phyloP scores from a whole-genome alignment of 2,797 vertebrate species.

The Dendrocincla tyrannina region DNA sequence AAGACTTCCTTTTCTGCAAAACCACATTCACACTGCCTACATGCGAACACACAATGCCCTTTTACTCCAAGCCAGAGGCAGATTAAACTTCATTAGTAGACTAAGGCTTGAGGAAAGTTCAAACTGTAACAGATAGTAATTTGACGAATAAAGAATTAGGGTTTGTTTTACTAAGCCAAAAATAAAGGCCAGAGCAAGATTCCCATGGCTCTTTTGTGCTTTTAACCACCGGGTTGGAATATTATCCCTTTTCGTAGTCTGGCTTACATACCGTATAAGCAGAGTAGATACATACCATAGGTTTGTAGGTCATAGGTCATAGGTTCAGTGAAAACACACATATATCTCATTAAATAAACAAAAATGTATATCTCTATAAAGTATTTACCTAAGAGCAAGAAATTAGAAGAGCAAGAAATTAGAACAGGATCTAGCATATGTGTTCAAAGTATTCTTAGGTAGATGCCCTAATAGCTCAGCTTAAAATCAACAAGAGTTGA shows the following conservation, averaged over 20 bases:
- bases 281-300: not conserved
- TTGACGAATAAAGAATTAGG: conserved; percentile 42
- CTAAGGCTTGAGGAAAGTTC: conserved; percentile 28
- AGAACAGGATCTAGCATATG: not conserved
- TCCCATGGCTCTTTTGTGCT: not conserved
- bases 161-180: conserved; percentile 37
- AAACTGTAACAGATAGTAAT: conserved; percentile 61
- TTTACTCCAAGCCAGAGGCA: conserved; percentile 56
- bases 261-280: not conserved
- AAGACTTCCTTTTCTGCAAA: conserved; percentile 58
- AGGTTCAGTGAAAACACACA: not conserved
- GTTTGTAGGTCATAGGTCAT: no score
- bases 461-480: not conserved
- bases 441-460: not conserved
- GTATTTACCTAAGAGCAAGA: conserved; percentile 5
- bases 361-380: not conserved
- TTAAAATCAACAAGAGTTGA: not conserved
- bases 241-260: not conserved
- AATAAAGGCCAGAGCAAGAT: not conserved
- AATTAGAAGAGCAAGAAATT: conserved; percentile 2
- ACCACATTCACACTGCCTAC: conserved; percentile 51
- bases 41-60: conserved; percentile 12
- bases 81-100: conserved; percentile 55
- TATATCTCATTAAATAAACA: not conserved
- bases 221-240: not conserved